These are phyloP conservation scores for Cynoglossus semilaevis DNA, from an alignment of 2,113 vertebrate genomes.

Conservation along the genomic window DNA sequence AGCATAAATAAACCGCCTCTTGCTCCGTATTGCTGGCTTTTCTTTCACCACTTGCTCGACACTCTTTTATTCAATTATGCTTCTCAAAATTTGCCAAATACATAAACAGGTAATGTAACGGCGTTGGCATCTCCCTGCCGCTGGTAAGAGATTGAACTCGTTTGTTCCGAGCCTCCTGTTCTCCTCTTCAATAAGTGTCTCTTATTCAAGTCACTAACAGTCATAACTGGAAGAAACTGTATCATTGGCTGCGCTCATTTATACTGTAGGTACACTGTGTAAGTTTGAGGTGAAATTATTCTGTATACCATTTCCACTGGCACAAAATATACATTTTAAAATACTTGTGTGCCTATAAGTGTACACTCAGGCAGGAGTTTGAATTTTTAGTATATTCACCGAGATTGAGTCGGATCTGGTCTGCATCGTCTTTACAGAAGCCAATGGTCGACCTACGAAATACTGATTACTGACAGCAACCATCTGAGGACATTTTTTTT, in stretches of 20 bases:
- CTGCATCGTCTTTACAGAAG: too few species aligned
- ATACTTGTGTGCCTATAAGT: too few species aligned
- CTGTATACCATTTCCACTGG: too few species aligned
- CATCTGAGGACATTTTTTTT: too few species aligned
- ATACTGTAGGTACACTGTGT: background rate
- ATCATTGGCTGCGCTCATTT: background rate
- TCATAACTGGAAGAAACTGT: background rate
- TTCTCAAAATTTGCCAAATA: background rate
- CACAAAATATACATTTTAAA: too few species aligned
- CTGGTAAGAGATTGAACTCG: background rate
- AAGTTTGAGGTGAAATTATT: too few species aligned
- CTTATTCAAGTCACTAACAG: background rate
- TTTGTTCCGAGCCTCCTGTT: background rate
- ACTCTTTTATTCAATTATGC: conserved; percentile 19
- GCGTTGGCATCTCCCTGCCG: background rate
- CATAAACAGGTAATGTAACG: background rate
- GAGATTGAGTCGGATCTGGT: too few species aligned
- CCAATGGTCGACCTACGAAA: too few species aligned
- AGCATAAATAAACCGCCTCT: conserved; percentile 26
- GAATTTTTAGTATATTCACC: too few species aligned
- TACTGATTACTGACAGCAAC: too few species aligned
- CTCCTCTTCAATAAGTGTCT: background rate
- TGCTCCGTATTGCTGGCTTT: conserved; percentile 13
- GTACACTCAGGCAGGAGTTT: too few species aligned
- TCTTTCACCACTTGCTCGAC: conserved; percentile 2